Percentiles rank a stretch among this genome's conserved stretches.
Evolutionary conservation across 2,888 invertebrate species (phyloP).

Genomic region (Pecten maximus): DNA sequence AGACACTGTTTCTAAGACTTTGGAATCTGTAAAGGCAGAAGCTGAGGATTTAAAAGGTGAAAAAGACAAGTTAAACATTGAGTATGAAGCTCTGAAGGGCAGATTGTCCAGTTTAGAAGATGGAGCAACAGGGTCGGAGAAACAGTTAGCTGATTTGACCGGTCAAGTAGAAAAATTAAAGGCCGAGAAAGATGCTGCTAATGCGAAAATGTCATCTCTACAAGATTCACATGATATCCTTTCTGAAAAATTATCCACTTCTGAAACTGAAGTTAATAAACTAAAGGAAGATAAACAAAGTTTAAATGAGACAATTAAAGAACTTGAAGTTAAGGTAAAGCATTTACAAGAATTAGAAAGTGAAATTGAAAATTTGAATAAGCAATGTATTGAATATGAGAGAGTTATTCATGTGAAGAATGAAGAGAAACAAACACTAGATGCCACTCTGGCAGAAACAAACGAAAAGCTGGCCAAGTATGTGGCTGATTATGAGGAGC

Average conservation of each 20-base stretch:
- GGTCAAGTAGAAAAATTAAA: neutral
- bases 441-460: neutral
- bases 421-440: slow-evolving; percentile 22
- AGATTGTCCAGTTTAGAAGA: neutral
- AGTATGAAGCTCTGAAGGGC: slow-evolving; percentile 11
- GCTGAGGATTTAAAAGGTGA: neutral
- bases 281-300: neutral
- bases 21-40: neutral
- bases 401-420: slow-evolving; percentile 34
- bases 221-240: neutral
- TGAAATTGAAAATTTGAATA: slow-evolving; percentile 45
- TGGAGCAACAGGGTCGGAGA: neutral
- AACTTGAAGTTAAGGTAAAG: slow-evolving; percentile 22
- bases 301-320: neutral
- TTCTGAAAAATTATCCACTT: neutral
- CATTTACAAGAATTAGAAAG: slow-evolving; percentile 40
- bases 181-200: neutral
- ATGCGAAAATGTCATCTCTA: neutral
- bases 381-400: slow-evolving; percentile 37
- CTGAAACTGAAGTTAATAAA: slow-evolving; percentile 22
- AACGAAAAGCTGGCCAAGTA: neutral
- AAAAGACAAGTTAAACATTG: neutral
- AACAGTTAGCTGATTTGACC: neutral
- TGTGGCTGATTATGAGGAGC: neutral
- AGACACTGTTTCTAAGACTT: neutral